Conservation (phyloP, 2,888 invertebrate genomes). For the Empis stercorea region DNA sequence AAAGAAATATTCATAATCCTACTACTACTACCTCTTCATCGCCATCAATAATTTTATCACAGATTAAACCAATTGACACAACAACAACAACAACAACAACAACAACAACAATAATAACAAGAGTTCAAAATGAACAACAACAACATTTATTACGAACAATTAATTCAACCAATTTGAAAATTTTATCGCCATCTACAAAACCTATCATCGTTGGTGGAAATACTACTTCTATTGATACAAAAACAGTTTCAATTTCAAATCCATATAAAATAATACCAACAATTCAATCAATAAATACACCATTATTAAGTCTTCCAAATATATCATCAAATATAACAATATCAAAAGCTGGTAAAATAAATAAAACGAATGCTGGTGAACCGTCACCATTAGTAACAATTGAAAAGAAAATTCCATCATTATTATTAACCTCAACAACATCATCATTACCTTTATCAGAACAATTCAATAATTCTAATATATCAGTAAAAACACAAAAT, state of each 20-base stretch:
- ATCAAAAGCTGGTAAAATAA: neutral
- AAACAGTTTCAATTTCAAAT: neutral
- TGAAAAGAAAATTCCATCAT: neutral
- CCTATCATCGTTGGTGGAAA: no score
- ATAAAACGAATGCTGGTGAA: neutral
- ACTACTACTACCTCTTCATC: neutral
- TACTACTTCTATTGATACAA: neutral
- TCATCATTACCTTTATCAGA: no score
- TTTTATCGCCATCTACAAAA: neutral
- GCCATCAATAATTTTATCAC: no score
- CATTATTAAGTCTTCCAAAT: neutral
- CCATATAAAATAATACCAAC: neutral
- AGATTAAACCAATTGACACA: neutral
- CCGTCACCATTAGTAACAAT: slow-evolving; percentile 1
- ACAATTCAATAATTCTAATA: no score
- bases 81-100: no score
- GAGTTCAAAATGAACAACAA: neutral
- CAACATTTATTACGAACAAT: no score
- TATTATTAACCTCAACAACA: no score
- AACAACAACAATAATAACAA: neutral
- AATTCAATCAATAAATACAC: neutral
- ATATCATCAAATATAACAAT: neutral
- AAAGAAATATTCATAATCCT: neutral
- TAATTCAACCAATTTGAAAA: neutral
- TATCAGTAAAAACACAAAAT: no score